Percentiles rank a stretch among this genome's conserved stretches.
phyloP scores from a whole-genome alignment of 2,113 vertebrate genomes.

The Craseonycteris thonglongyai region DNA sequence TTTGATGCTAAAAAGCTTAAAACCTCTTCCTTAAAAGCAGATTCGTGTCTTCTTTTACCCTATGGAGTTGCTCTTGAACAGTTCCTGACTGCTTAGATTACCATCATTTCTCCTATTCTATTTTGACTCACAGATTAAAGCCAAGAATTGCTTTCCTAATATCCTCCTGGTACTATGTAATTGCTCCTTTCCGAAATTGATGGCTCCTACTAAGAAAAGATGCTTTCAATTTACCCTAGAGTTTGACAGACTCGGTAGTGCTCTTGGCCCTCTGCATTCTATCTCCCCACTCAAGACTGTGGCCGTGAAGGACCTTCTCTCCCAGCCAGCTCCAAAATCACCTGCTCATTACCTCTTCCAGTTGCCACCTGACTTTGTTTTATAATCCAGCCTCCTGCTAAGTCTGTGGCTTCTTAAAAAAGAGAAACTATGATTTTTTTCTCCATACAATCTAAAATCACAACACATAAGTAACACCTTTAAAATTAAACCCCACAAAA shows the following conservation, averaged over 20 bases:
- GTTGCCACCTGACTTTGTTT: background rate
- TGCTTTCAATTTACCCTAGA: background rate
- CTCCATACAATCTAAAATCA: background rate
- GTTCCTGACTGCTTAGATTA: background rate
- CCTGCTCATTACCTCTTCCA: background rate
- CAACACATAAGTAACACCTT: background rate
- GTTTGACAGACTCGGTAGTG: background rate
- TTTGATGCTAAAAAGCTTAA: background rate
- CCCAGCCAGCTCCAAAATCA: background rate
- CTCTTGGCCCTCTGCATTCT: background rate
- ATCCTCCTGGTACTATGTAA: background rate
- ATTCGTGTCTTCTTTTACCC: background rate
- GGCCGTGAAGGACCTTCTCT: background rate
- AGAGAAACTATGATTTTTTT: background rate
- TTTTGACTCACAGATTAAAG: background rate
- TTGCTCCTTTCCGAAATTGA: background rate
- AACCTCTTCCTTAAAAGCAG: background rate
- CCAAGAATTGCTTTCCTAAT: background rate
- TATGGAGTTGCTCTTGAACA: background rate
- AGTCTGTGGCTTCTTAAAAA: background rate
- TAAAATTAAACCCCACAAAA: background rate
- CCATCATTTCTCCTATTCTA: background rate
- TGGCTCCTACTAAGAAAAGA: background rate
- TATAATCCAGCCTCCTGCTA: background rate
- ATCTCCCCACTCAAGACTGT: background rate